A percentile compares a stretch with the other conserved stretches of the same genome.
Conservation (phyloP, 2,797 vertebrate species). For the Karalla daura region DNA sequence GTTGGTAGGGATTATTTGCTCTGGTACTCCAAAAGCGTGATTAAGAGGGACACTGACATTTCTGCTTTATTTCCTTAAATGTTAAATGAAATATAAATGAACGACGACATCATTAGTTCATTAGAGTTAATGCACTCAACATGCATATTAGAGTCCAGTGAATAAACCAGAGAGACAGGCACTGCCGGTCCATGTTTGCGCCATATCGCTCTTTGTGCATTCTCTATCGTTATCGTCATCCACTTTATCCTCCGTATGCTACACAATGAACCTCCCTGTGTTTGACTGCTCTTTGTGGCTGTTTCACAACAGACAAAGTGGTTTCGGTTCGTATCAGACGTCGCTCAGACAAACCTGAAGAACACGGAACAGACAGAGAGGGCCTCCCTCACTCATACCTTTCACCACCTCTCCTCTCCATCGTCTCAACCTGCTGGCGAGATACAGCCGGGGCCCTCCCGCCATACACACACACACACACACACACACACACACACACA, state of each 20-base stretch:
- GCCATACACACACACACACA: slow-evolving; percentile 21
- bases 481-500: slow-evolving; percentile 4
- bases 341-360: slow-evolving; percentile 28
- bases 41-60: slow-evolving; percentile 42
- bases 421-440: slow-evolving; percentile 51
- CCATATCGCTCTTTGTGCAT: not conserved
- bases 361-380: slow-evolving; percentile 13
- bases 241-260: not conserved
- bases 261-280: no score
- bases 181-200: no score
- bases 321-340: slow-evolving; percentile 24
- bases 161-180: not conserved
- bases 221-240: not conserved
- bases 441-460: slow-evolving; percentile 42
- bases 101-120: not conserved
- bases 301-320: slow-evolving; percentile 8
- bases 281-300: not conserved
- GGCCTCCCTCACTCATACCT: slow-evolving; percentile 66
- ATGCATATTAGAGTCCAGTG: not conserved
- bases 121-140: not conserved
- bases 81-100: not conserved
- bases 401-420: slow-evolving; percentile 64
- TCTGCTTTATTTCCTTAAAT: slow-evolving; percentile 17
- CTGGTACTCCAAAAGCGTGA: slow-evolving; percentile 1
- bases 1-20: slow-evolving; percentile 1